Base-by-base conservation (phyloP, 2,113 vertebrate genomes). In the Rafetus swinhoei region DNA sequence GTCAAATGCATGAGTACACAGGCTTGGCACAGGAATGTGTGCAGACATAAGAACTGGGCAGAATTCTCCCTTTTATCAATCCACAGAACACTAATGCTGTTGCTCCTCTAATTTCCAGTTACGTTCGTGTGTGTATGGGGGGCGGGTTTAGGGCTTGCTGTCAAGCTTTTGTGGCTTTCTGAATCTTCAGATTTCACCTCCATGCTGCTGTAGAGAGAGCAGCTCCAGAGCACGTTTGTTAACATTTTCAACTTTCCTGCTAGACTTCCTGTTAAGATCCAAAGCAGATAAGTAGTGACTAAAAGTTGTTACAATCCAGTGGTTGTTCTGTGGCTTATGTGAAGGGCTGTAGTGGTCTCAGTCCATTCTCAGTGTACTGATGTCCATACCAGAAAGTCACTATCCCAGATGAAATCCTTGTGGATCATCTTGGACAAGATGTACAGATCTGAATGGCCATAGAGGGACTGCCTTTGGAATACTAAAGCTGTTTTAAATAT, bases 171-270 rank as follows among this genome's bases (percentile, higher is more conserved):
- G 35, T 35, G n/a, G 18, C n/a, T 72, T 72, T 35, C 65, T 72
- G n/a, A 72, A 89, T 60, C 6, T 87, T 90, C 77, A 45, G 9
- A 8, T 88, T 93, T 92, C 94, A 56, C 86, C 84, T 53, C 91
- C 79, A 77, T 14, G 32, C 29, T 93, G 55, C 62, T 2, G 1
- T 72, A 72, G 52, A 93, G 90, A 83, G 35, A 95, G 5, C 93
- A 96, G 82, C 92, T 97, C 88, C 53, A 85, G 24, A 88, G 7
- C 79, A 81, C 87, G 87, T 88, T 45, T 53, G 35, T 85, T 92
- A 87, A 57, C n/a, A 85, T 92, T 93, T 94, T 76, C 87, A 57
- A 89, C 81, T 79, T 62, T 96, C 72, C 29, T 88, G 62, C 62
- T 92, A 77, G 72, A 25, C 21, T 1, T 90, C 72, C 93, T 82